Conservation (phyloP, 2,113 vertebrate species). For the Xenus cinereus region DNA sequence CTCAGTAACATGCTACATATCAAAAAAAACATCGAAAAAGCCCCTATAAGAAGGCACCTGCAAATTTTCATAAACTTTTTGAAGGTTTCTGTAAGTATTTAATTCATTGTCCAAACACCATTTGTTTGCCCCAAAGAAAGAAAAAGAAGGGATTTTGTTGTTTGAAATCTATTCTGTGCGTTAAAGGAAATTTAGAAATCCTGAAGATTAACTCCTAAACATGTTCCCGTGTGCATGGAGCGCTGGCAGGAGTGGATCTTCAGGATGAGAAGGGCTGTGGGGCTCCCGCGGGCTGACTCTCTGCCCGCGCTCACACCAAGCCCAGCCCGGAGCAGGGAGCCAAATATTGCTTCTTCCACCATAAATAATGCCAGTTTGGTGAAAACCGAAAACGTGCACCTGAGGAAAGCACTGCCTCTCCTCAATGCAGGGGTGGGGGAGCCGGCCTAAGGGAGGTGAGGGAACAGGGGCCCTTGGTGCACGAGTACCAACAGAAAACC, state of each 20-base stretch:
- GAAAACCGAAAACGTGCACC: no score
- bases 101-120: background rate
- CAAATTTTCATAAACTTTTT: background rate
- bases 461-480: no score
- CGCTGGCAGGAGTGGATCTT: no score
- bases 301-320: background rate
- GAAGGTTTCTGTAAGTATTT: background rate
- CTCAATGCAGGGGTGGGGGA: fast-evolving
- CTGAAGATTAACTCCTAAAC: background rate
- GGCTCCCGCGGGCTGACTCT: background rate
- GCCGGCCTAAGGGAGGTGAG: fast-evolving
- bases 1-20: background rate
- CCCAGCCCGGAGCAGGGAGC: fast-evolving
- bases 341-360: background rate
- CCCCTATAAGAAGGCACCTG: background rate
- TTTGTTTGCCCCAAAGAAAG: background rate
- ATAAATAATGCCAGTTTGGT: background rate
- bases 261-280: background rate
- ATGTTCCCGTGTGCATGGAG: no score
- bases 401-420: no score
- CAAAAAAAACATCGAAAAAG: background rate
- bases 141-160: background rate
- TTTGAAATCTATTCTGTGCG: background rate
- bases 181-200: background rate
- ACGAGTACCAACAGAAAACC: background rate